Evolutionary conservation across 1,140 invertebrate species (phyloP).

Genomic region (Megalopta genalis): DNA sequence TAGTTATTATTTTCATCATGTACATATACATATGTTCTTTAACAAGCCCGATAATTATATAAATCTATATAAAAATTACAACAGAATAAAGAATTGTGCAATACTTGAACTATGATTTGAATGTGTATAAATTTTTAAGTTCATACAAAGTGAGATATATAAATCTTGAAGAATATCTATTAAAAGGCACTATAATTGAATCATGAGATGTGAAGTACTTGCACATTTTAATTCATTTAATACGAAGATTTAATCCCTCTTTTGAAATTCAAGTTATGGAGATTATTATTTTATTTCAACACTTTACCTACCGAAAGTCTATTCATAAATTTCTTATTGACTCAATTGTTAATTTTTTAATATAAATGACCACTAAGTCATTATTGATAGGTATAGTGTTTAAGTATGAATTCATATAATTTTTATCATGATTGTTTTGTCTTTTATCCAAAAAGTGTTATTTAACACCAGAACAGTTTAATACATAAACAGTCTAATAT

Average conservation of each 20-base stretch:
- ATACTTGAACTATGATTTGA: background rate
- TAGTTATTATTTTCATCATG: background rate
- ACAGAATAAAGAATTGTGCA: background rate
- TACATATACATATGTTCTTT: conserved; percentile 1
- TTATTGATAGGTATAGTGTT: background rate
- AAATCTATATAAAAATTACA: background rate
- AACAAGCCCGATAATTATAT: background rate
- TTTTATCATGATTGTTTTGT: background rate
- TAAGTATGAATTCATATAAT: background rate
- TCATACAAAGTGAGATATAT: background rate
- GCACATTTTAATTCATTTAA: background rate
- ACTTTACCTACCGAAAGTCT: too few relatives aligned
- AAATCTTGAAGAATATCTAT: background rate
- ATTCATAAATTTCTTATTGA: too few relatives aligned
- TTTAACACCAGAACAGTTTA: too few relatives aligned
- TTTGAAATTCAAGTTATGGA: too few relatives aligned
- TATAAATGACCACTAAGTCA: too few relatives aligned
- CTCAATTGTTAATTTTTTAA: too few relatives aligned
- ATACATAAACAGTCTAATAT: background rate
- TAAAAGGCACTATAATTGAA: conserved; percentile 19
- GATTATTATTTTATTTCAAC: too few relatives aligned
- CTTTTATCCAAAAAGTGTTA: background rate
- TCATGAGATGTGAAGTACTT: background rate
- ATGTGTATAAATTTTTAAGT: background rate
- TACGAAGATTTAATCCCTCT: background rate